Percentiles rank a stretch among this genome's conserved stretches.
phyloP scores from a whole-genome alignment of 2,888 invertebrate genomes.

The Tenthredo mesomela region DNA sequence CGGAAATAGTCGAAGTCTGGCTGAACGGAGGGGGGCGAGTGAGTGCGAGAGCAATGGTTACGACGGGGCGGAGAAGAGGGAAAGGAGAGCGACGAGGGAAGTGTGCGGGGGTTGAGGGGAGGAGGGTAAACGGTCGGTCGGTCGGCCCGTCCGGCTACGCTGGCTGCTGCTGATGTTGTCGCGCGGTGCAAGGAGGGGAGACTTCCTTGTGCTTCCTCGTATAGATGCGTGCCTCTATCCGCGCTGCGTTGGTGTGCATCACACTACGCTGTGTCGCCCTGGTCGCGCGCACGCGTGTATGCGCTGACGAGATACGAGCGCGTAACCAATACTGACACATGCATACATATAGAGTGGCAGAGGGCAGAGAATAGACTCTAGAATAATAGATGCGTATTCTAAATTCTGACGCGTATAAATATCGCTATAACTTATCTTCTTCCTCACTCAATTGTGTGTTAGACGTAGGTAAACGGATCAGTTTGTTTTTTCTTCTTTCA shows the following conservation, averaged over 20 bases:
- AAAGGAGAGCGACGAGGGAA: neutral
- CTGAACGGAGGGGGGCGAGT: conserved; percentile 57
- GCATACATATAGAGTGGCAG: neutral
- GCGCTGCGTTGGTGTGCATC: neutral
- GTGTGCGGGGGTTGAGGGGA: neutral
- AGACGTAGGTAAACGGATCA: neutral
- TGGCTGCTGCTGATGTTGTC: conserved; percentile 42
- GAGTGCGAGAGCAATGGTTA: conserved; percentile 49
- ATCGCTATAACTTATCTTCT: conserved; percentile 4
- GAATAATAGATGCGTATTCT: conserved; percentile 25
- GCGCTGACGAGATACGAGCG: neutral
- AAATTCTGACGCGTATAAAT: conserved; percentile 22
- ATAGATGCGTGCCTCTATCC: conserved; percentile 28
- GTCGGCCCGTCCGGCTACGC: conserved; percentile 30
- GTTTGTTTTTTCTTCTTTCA: neutral
- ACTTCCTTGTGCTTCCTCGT: conserved; percentile 50
- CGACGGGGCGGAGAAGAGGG: conserved; percentile 12
- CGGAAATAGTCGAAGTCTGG: conserved; percentile 71
- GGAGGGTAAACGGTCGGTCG: conserved; percentile 19
- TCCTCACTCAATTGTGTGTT: neutral
- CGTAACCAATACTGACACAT: neutral
- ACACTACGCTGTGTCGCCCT: too few relatives aligned
- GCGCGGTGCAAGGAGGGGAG: conserved; percentile 16
- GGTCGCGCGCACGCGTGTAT: neutral
- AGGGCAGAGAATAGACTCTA: conserved; percentile 22